Evolutionary conservation across 2,797 vertebrate genomes (phyloP).

Genomic region (Antennarius maculatus): DNA sequence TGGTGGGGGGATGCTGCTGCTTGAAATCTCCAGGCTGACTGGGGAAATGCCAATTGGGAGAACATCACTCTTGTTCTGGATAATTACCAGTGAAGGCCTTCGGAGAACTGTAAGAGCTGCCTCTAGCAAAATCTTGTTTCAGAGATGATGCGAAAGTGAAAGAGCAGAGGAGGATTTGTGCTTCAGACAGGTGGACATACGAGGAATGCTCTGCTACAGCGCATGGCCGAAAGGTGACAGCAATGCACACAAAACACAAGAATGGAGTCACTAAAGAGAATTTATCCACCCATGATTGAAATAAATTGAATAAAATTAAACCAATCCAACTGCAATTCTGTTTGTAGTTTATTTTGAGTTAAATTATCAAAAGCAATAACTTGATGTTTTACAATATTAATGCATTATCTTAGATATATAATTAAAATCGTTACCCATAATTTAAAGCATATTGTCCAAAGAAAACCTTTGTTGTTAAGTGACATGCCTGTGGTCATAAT

Average conservation of each 20-base stretch:
- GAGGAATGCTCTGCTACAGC: background rate
- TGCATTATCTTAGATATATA: background rate
- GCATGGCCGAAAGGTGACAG: background rate
- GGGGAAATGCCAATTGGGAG: constrained; percentile 29
- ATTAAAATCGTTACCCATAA: background rate
- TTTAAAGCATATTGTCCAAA: background rate
- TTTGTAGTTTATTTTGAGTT: background rate
- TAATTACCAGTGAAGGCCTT: constrained; percentile 49
- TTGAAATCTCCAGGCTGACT: background rate
- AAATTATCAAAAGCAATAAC: too few species aligned
- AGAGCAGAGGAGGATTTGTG: constrained; percentile 18
- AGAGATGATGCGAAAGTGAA: constrained; percentile 44
- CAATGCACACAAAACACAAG: background rate
- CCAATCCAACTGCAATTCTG: background rate
- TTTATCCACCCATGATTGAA: background rate
- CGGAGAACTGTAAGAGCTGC: constrained; percentile 40
- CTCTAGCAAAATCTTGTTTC: constrained; percentile 46
- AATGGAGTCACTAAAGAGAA: background rate
- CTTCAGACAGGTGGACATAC: constrained; percentile 37
- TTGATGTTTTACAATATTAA: background rate
- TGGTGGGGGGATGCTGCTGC: background rate
- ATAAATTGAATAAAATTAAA: background rate
- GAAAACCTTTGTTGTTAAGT: background rate
- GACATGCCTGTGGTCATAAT: too few species aligned
- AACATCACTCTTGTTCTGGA: constrained; percentile 16